These are phyloP conservation scores for Datnioides undecimradiatus DNA, from an alignment of 2,113 vertebrate species.

Conservation along the genomic window DNA sequence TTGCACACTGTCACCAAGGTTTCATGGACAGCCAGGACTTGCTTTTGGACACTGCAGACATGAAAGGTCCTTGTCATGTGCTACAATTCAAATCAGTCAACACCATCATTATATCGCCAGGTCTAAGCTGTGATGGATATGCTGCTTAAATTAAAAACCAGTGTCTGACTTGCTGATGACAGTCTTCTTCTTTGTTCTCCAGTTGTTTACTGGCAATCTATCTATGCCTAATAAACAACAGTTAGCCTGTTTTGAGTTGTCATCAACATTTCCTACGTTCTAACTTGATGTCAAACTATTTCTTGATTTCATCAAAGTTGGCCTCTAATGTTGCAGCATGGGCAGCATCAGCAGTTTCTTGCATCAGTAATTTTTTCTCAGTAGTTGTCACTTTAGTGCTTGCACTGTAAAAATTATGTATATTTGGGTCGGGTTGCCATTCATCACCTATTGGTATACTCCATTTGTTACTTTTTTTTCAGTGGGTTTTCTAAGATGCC, in stretches of 20 bases:
- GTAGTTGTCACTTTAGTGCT: constrained; percentile 12
- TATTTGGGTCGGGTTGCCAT: not conserved
- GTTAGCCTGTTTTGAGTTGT: not conserved
- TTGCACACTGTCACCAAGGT: constrained; percentile 51
- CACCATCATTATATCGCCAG: constrained; percentile 23
- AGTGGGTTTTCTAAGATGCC: not conserved
- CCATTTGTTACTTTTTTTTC: not conserved
- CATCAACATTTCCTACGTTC: not conserved
- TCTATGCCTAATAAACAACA: constrained; percentile 19
- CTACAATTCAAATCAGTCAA: constrained; percentile 52
- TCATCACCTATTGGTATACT: not conserved
- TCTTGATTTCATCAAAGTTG: constrained; percentile 19
- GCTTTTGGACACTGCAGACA: constrained; percentile 31
- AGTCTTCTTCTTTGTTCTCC: constrained; percentile 1
- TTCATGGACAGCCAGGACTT: constrained; percentile 52
- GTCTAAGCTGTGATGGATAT: constrained; percentile 33
- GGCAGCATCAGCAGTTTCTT: constrained; percentile 24
- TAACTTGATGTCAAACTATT: constrained; percentile 4
- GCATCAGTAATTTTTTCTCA: constrained; percentile 10
- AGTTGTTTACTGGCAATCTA: not conserved
- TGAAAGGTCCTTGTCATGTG: constrained; percentile 51
- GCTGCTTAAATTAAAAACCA: constrained; percentile 53
- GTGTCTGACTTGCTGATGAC: constrained; percentile 18
- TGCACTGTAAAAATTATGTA: not conserved
- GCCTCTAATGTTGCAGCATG: not conserved